Conservation (phyloP, 2,797 vertebrate genomes). For the Anas bahamensis region DNA sequence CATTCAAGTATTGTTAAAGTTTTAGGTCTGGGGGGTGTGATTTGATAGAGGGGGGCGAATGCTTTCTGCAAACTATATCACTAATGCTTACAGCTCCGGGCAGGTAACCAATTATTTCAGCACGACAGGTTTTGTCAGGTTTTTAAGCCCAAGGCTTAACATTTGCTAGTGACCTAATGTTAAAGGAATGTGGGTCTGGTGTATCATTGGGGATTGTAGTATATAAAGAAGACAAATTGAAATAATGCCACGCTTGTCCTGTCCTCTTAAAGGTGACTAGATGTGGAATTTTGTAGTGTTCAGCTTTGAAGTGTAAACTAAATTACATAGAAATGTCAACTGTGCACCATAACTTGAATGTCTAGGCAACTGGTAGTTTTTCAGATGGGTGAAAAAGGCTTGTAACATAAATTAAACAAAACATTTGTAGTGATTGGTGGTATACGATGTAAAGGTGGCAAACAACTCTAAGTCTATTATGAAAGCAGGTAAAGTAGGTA, state of each 20-base stretch:
- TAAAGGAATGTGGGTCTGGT: slow-evolving; percentile 52
- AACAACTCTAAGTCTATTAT: background rate
- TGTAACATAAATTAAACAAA: background rate
- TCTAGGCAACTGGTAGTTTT: background rate
- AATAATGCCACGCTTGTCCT: slow-evolving; percentile 35
- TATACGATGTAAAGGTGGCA: background rate
- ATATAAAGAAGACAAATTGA: slow-evolving; percentile 28
- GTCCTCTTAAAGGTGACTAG: background rate
- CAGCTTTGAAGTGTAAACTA: slow-evolving; percentile 18
- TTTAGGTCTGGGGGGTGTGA: background rate
- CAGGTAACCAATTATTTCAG: slow-evolving; percentile 54
- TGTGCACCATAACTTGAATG: background rate
- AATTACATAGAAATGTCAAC: background rate
- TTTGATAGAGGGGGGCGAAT: background rate
- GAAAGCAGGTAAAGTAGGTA: background rate
- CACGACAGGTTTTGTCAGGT: slow-evolving; percentile 40
- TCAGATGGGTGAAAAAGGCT: background rate
- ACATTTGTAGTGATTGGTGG: background rate
- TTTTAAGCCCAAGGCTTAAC: slow-evolving; percentile 61
- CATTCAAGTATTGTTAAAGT: background rate
- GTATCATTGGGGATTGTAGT: slow-evolving; percentile 5
- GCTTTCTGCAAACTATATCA: background rate
- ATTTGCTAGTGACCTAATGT: slow-evolving; percentile 65
- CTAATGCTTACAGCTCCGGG: slow-evolving; percentile 5
- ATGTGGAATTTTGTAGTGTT: background rate